These are phyloP conservation scores for Cariama cristata DNA, from an alignment of 2,113 vertebrate species.

Conservation along the genomic window DNA sequence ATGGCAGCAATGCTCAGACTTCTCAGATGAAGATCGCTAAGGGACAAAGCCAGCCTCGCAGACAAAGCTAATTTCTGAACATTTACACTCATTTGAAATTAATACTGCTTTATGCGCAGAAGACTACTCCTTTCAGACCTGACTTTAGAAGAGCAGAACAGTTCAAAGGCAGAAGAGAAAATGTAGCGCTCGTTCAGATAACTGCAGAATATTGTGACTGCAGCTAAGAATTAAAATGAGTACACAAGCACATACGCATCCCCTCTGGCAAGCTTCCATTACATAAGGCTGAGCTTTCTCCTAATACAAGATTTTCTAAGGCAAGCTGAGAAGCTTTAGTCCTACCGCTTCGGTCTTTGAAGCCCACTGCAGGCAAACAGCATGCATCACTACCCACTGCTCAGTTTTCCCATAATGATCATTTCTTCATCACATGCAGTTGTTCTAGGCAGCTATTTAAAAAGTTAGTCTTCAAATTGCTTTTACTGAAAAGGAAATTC, in stretches of 20 bases:
- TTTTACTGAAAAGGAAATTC: background rate
- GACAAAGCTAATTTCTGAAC: background rate
- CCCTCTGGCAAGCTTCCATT: background rate
- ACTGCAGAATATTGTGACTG: background rate
- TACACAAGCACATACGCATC: background rate
- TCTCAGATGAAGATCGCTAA: background rate
- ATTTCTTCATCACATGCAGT: background rate
- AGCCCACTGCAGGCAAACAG: background rate
- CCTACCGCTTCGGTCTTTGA: background rate
- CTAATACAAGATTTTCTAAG: background rate
- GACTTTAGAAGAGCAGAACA: background rate
- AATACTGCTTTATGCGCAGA: background rate
- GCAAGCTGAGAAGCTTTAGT: background rate
- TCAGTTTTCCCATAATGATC: background rate
- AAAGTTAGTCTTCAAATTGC: background rate
- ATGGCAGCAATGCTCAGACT: accelerated
- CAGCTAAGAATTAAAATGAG: background rate
- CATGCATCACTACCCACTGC: background rate
- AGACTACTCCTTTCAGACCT: background rate
- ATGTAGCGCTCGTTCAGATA: background rate
- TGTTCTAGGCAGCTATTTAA: background rate
- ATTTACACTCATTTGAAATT: background rate
- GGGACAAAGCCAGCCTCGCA: background rate
- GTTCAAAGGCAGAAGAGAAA: background rate
- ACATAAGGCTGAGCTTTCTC: background rate